phyloP scores from a whole-genome alignment of 2,888 invertebrate species.

The Creontiades dilutus region DNA sequence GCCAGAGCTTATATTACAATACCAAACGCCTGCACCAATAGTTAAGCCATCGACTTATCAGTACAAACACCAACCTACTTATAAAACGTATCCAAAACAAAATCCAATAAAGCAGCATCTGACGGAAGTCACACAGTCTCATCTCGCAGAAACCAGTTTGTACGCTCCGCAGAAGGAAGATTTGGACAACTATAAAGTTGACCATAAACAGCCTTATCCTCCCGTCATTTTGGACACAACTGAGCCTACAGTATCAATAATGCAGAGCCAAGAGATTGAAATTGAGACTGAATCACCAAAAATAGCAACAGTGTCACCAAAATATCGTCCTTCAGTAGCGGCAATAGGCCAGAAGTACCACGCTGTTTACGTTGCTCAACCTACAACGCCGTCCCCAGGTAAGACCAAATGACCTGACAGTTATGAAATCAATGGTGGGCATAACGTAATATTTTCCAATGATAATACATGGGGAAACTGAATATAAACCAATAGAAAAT shows the following conservation, averaged over 20 bases:
- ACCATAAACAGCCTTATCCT: not conserved
- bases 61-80: constrained; percentile 46
- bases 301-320: constrained; percentile 55
- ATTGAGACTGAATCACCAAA: constrained; percentile 37
- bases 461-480: no score
- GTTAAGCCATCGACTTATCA: not conserved
- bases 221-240: not conserved
- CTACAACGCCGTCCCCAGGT: constrained; percentile 54
- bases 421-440: no score
- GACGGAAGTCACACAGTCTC: constrained; percentile 56
- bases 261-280: constrained; percentile 75
- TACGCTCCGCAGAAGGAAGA: constrained; percentile 40
- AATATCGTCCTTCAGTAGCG: constrained; percentile 65
- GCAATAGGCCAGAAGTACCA: constrained; percentile 49
- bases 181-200: not conserved
- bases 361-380: constrained; percentile 60
- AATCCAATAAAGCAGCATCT: constrained; percentile 58
- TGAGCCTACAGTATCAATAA: constrained; percentile 73
- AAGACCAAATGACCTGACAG: no score
- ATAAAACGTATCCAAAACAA: constrained; percentile 35
- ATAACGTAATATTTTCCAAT: no score
- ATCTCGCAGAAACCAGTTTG: not conserved
- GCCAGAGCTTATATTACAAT: constrained; percentile 53
- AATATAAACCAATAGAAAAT: no score
- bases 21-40: constrained; percentile 62